Conservation (phyloP, 2,113 vertebrate genomes). For the Ptychochromis oligacanthus region DNA sequence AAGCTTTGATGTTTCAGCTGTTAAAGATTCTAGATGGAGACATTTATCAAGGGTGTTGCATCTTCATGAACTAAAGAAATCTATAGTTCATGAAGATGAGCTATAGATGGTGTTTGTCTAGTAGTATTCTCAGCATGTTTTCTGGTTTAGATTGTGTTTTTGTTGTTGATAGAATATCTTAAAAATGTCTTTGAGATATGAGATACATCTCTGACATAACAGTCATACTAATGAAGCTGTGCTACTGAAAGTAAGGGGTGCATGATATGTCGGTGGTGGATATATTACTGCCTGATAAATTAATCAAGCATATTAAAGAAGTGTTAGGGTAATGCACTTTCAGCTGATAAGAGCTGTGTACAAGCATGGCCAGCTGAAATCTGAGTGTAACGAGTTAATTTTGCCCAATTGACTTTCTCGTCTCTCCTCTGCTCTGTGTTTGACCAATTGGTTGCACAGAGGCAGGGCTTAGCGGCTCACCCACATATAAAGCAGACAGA, state of each 20-base stretch:
- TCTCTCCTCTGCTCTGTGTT: no score
- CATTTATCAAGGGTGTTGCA: conserved; percentile 40
- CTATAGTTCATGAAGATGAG: neutral
- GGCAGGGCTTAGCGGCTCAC: neutral
- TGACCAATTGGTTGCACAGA: neutral
- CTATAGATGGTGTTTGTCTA: conserved; percentile 7
- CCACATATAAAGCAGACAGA: neutral
- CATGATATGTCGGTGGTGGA: neutral
- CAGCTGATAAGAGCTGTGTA: neutral
- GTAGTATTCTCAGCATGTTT: neutral
- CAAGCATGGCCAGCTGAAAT: neutral
- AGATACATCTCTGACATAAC: neutral
- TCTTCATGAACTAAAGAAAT: conserved; percentile 24
- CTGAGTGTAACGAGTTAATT: accelerated
- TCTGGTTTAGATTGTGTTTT: neutral
- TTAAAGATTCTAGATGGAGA: conserved; percentile 36
- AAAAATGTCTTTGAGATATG: neutral
- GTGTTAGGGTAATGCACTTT: neutral
- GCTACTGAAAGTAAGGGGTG: neutral
- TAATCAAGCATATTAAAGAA: neutral
- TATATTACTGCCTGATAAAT: neutral
- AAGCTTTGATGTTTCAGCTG: conserved; percentile 59
- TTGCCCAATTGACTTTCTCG: no score
- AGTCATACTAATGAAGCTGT: neutral
- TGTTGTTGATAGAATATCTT: neutral